These are phyloP conservation scores for Mythimna loreyi DNA, from an alignment of 2,888 invertebrate species.

Conservation along the genomic window DNA sequence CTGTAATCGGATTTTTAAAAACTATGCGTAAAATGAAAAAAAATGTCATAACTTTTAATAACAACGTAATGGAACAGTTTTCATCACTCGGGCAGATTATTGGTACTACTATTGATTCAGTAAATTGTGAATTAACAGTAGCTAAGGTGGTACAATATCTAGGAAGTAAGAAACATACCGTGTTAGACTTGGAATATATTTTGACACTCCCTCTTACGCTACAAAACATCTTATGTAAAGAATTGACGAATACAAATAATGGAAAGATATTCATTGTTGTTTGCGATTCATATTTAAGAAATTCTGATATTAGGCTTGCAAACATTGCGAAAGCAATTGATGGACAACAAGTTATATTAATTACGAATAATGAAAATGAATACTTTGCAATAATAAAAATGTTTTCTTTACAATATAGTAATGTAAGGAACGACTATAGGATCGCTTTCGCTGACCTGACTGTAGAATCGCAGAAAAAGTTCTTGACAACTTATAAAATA, in stretches of 20 bases:
- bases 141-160: conserved; percentile 25
- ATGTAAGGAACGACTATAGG: neutral
- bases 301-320: neutral
- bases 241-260: neutral
- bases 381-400: neutral
- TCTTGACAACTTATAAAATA: neutral
- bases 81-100: neutral
- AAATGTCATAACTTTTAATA: conserved; percentile 6
- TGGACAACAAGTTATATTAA: conserved; percentile 4
- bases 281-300: conserved; percentile 1
- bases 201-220: conserved; percentile 16
- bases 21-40: conserved; percentile 8
- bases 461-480: neutral
- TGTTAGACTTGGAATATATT: conserved; percentile 26
- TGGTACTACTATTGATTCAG: conserved; percentile 8
- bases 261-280: conserved; percentile 11
- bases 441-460: neutral
- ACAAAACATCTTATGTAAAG: conserved; percentile 3
- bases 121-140: conserved; percentile 6
- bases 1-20: conserved; percentile 19
- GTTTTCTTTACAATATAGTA: neutral
- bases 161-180: neutral
- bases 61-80: conserved; percentile 2
- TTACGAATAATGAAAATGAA: conserved; percentile 3
- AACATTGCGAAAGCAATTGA: conserved; percentile 11